Evolutionary conservation across 2,888 invertebrate genomes (phyloP), one percentile per base, ranked within the genome.

Genomic region (Oscheius sp.): DNA sequence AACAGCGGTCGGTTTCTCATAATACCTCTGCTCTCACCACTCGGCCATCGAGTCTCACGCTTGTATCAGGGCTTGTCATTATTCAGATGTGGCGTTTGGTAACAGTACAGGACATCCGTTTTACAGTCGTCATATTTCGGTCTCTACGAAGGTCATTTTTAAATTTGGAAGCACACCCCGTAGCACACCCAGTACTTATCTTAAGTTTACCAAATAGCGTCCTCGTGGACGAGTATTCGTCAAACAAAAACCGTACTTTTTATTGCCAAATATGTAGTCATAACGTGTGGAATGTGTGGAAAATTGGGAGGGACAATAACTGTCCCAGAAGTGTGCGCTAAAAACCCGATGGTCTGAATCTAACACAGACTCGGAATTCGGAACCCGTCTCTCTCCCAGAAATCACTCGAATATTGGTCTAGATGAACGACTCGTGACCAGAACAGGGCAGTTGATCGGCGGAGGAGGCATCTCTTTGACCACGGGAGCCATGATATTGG

Each of bases 401-500:
- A 53, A 53, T 21, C 53, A 53, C 53, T 53, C 21, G 53, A 53
- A 53, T 53, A 29, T 53, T 53, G 53, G 11, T 48, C 48, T 63
- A 72, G 35, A 59, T 59, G 60, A 58, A 32, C 71, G 71, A 60
- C 51, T 58, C 11, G 71, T 72, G 13, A 72, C 71, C 37, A 72
- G 35, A n/a, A 58, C 59, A 21, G 60, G 71, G 35, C 59, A 57
- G 42, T 72, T 60, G 35, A 59, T 59, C 37, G 47, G 47, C 37
- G 59, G 48, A 10, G 60, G 71, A n/a, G 60, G 71, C 21, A 51
- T 29, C 11, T 60, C 71, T 9, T 53, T 29, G 9, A 73, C 73
- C 1, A 73, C 73, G 0, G 73, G 73, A 7, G 73, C 73, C 73
- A 73, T 73, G 32, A 73, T 73, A 13, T 73, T 73, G 13, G 63